Conservation (phyloP, 1,140 invertebrate genomes). For the Geopemphigus sp. region DNA sequence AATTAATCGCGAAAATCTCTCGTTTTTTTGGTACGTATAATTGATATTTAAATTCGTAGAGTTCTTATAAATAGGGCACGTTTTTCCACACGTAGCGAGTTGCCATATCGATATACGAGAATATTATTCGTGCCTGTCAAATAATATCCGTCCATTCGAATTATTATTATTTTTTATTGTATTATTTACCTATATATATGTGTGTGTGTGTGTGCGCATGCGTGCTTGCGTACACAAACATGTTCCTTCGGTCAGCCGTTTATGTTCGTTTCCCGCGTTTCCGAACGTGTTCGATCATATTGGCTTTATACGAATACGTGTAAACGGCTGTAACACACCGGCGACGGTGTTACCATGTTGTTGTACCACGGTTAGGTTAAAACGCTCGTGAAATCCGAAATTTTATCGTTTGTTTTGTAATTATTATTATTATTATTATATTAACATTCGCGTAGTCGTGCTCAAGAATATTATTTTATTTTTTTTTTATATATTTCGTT, state of each 20-base stretch:
- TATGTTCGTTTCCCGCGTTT: slow-evolving; percentile 4
- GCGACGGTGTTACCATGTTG: not conserved
- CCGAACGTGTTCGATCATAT: not conserved
- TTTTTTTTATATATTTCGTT: slow-evolving; percentile 19
- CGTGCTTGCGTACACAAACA: slow-evolving; percentile 44
- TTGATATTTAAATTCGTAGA: slow-evolving; percentile 16
- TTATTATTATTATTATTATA: slow-evolving; percentile 26
- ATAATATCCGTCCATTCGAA: slow-evolving; percentile 48
- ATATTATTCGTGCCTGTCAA: slow-evolving; percentile 16
- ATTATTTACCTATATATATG: not conserved
- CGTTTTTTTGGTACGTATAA: not conserved
- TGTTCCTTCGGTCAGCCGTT: slow-evolving; percentile 42
- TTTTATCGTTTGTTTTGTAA: slow-evolving; percentile 44
- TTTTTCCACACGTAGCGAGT: slow-evolving; percentile 24
- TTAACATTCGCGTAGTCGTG: slow-evolving; percentile 32
- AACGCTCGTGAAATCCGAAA: slow-evolving; percentile 20
- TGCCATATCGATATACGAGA: slow-evolving; percentile 36
- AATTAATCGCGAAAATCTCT: not conserved
- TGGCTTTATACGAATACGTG: slow-evolving; percentile 7
- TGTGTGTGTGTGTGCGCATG: no score
- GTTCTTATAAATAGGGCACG: slow-evolving; percentile 10
- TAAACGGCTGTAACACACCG: not conserved
- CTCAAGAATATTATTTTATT: slow-evolving; percentile 37
- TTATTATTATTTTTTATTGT: slow-evolving; percentile 46
- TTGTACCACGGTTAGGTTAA: not conserved